Evolutionary conservation across 2,797 vertebrate genomes (phyloP).

Genomic region (Chloroceryle inda): DNA sequence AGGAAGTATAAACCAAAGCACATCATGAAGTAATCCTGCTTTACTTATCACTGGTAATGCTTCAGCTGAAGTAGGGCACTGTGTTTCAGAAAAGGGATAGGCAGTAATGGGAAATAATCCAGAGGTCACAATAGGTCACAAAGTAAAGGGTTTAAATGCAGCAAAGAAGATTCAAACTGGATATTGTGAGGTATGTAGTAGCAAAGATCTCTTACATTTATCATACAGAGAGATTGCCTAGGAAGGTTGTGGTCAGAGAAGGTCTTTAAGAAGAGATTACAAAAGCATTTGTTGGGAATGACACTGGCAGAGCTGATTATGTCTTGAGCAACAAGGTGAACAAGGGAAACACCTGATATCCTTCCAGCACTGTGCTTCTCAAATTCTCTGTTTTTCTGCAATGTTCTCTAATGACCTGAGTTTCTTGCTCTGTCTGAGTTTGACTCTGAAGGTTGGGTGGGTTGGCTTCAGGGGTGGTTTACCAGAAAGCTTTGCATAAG

Average conservation of each 20-base stretch:
- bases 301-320: not conserved
- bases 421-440: not conserved
- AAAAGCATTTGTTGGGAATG: not conserved
- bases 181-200: not conserved
- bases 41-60: not conserved
- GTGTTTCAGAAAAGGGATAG: not conserved
- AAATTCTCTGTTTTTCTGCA: fast-evolving
- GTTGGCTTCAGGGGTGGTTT: not conserved
- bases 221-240: not conserved
- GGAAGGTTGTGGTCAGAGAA: not conserved
- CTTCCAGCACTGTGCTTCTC: not conserved
- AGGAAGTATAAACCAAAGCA: not conserved
- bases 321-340: not conserved
- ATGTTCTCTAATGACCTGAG: not conserved
- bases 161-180: not conserved
- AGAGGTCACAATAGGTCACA: not conserved
- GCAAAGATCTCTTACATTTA: not conserved
- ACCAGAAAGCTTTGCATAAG: fast-evolving
- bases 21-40: not conserved
- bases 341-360: not conserved
- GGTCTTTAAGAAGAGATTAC: not conserved
- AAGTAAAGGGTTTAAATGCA: not conserved
- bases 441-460: not conserved
- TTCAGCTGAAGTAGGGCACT: not conserved
- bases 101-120: not conserved